Evolutionary conservation across 2,888 invertebrate genomes (phyloP).

Genomic region (Coelinius sp.): DNA sequence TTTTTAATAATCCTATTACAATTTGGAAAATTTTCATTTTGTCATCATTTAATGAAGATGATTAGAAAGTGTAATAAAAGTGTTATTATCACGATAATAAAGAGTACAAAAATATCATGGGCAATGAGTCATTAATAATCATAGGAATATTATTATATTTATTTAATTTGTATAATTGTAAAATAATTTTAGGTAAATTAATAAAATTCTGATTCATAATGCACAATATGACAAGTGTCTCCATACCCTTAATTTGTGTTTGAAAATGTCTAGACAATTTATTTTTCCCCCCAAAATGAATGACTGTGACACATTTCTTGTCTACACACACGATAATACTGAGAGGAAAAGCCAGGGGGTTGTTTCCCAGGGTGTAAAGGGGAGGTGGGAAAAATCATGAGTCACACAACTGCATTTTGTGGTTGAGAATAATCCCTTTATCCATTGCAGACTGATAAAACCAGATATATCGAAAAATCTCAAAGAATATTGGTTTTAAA

Average conservation of each 20-base stretch:
- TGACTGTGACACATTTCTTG: slow-evolving; percentile 2
- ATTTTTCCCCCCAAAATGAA: background rate
- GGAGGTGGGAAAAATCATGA: background rate
- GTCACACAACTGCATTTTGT: background rate
- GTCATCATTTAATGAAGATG: slow-evolving; percentile 24
- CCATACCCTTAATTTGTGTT: background rate
- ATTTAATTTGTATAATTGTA: too few relatives aligned
- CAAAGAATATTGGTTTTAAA: background rate
- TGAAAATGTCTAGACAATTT: background rate
- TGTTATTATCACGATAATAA: background rate
- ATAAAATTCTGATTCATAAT: too few relatives aligned
- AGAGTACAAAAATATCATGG: background rate
- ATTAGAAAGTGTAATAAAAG: background rate
- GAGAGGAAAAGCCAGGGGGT: background rate
- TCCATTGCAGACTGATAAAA: background rate
- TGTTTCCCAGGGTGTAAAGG: slow-evolving; percentile 16
- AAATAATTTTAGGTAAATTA: too few relatives aligned
- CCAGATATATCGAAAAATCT: background rate
- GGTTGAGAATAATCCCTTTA: slow-evolving; percentile 4
- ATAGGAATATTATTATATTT: too few relatives aligned
- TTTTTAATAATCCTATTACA: too few relatives aligned
- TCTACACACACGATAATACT: background rate
- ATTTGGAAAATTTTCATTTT: slow-evolving; percentile 28
- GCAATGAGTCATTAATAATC: too few relatives aligned
- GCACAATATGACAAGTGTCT: background rate